These are phyloP conservation scores for Oreochromis spilurus DNA, from an alignment of 2,113 vertebrate species.

Conservation along the genomic window DNA sequence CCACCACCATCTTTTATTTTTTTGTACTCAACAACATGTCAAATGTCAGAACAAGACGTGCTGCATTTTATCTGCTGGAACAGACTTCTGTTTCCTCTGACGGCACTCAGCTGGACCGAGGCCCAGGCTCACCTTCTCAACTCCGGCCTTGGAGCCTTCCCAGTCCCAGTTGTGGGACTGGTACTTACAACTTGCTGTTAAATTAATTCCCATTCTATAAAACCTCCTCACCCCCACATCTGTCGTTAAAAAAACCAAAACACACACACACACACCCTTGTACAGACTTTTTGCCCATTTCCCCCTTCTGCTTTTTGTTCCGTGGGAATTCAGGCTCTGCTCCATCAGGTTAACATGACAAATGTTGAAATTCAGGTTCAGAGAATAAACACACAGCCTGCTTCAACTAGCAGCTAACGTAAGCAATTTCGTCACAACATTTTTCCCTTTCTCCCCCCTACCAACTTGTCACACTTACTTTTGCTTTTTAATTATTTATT, in stretches of 20 bases:
- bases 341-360: constrained; percentile 68
- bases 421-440: constrained; percentile 61
- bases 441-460: not conserved
- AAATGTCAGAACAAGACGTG: constrained; percentile 20
- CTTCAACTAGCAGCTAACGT: constrained; percentile 53
- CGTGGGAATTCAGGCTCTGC: constrained; percentile 50
- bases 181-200: constrained; percentile 67
- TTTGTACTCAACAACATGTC: not conserved
- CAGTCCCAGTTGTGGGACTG: constrained; percentile 55
- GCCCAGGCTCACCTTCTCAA: constrained; percentile 55
- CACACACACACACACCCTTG: not conserved
- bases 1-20: not conserved
- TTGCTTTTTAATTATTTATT: constrained; percentile 25
- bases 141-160: constrained; percentile 51
- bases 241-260: constrained; percentile 52
- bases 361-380: constrained; percentile 59
- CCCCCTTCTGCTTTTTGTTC: constrained; percentile 38
- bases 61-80: constrained; percentile 16
- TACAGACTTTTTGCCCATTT: constrained; percentile 20
- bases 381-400: constrained; percentile 62
- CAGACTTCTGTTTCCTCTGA: constrained; percentile 60
- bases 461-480: constrained; percentile 50
- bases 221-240: constrained; percentile 58
- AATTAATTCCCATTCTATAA: constrained; percentile 69
- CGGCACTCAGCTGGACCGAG: constrained; percentile 47